These are phyloP conservation scores for Hermodice carunculata DNA, from an alignment of 2,888 invertebrate genomes.

Conservation along the genomic window DNA sequence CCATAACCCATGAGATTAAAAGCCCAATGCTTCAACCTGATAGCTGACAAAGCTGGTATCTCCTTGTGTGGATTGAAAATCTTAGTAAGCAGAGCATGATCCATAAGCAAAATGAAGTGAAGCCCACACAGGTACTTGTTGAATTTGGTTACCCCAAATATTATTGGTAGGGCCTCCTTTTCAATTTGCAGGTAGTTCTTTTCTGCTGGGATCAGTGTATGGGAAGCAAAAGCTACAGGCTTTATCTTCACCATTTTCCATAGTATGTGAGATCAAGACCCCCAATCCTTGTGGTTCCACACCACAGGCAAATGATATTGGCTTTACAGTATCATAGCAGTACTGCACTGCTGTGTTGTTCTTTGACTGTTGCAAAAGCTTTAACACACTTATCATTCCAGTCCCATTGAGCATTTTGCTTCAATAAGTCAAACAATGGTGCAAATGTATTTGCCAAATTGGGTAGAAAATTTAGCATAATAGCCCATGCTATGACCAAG, in stretches of 20 bases:
- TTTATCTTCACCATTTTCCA: slow-evolving; percentile 64
- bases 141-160: slow-evolving; percentile 67
- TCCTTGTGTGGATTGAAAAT: slow-evolving; percentile 55
- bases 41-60: slow-evolving; percentile 43
- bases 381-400: background rate
- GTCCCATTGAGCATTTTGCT: background rate
- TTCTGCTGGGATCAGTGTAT: slow-evolving; percentile 66
- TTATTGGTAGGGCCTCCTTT: slow-evolving; percentile 63
- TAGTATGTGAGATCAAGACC: slow-evolving; percentile 45
- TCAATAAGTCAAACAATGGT: background rate
- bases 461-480: background rate
- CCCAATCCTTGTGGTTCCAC: slow-evolving; percentile 61
- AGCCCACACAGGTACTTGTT: slow-evolving; percentile 65
- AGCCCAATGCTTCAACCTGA: slow-evolving; percentile 48
- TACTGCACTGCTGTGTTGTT: background rate
- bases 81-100: slow-evolving; percentile 64
- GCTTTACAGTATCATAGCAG: slow-evolving; percentile 49
- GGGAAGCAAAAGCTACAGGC: slow-evolving; percentile 68
- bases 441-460: background rate
- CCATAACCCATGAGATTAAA: slow-evolving; percentile 56
- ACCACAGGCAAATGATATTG: slow-evolving; percentile 61
- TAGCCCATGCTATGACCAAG: background rate
- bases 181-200: slow-evolving; percentile 61
- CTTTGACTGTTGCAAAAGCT: background rate
- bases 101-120: slow-evolving; percentile 66